These are phyloP conservation scores for Temnothorax ravouxi DNA, from an alignment of 2,888 invertebrate genomes.

Conservation along the genomic window DNA sequence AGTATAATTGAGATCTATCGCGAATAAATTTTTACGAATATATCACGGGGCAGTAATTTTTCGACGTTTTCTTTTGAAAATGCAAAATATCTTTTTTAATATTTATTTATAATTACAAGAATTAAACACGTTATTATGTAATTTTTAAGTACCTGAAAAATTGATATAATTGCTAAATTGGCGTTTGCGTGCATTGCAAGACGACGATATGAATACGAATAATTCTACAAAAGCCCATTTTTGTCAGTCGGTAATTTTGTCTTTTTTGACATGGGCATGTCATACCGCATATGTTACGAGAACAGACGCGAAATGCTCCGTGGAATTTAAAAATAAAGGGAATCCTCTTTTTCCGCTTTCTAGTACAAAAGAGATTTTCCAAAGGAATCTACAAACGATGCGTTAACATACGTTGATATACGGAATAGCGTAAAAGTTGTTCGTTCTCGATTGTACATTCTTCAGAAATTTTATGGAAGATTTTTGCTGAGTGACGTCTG, in stretches of 20 bases:
- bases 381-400: conserved; percentile 22
- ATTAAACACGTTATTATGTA: not conserved
- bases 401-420: conserved; percentile 20
- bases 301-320: conserved; percentile 8
- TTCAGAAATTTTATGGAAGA: not conserved
- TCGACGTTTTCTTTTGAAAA: not conserved
- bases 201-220: not conserved
- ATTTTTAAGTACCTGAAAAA: not conserved
- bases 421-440: not conserved
- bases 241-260: conserved; percentile 7
- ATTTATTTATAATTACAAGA: not conserved
- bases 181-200: not conserved
- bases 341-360: conserved; percentile 3
- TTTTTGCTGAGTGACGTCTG: not conserved
- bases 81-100: not conserved
- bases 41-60: not conserved
- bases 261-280: not conserved
- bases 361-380: conserved; percentile 25
- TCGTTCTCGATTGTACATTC: not conserved
- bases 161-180: not conserved
- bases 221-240: not conserved
- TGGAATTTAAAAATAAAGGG: conserved; percentile 20
- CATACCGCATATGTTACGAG: not conserved
- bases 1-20: not conserved
- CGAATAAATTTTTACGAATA: not conserved